Base-by-base conservation (phyloP, 2,113 vertebrate species). In the Ophthalmolycus amberensis region DNA sequence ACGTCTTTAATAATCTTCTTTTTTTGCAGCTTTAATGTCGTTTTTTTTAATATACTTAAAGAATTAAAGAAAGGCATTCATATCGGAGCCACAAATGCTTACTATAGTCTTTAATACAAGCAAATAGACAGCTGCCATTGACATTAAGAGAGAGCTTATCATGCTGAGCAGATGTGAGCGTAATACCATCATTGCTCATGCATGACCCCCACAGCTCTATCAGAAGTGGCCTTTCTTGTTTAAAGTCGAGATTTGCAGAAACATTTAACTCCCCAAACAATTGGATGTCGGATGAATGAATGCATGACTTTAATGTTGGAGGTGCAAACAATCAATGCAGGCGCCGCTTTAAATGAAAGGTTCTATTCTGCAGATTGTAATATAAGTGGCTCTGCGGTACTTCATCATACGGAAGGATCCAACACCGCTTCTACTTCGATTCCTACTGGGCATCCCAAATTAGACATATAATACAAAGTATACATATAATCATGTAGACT, bases 211-310 rank as follows among this genome's bases (percentile, higher is more conserved):
- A 67, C 64, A 74, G 77, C 34, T 2, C 7, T 34, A 11, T 58
- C 67, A 40, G 69, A 54, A 72, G 72, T 75, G 70, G 76, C 59
- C 44, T 40, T 37, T 67, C 70, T 56, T 72, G 78, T 87, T 86
- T 86, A 84, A 89, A 89, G 86, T 78, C 54, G 5, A 75, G 67
- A 52, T 85, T 78, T 83, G 69, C 79, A 86, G 85, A 71, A 89
- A 87, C 84, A 83, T 84, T 82, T 75, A 71, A 80, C 82, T 86
- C 52, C 38, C 15, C 70, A 79, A 89, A 86, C 75, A 86, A 67
- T 37, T 56, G 71, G 68, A 76, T 86, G 79, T 71, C 52, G 59
- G 40, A 71, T 85, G 77, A 84, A 80, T 82, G 70, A 68, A 88
- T 74, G 71, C 62, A 78, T 84, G 59, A 75, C 48, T 85, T 75